These are phyloP conservation scores for Drosophila seguyi DNA, from an alignment of 1,140 invertebrate genomes.

Conservation along the genomic window DNA sequence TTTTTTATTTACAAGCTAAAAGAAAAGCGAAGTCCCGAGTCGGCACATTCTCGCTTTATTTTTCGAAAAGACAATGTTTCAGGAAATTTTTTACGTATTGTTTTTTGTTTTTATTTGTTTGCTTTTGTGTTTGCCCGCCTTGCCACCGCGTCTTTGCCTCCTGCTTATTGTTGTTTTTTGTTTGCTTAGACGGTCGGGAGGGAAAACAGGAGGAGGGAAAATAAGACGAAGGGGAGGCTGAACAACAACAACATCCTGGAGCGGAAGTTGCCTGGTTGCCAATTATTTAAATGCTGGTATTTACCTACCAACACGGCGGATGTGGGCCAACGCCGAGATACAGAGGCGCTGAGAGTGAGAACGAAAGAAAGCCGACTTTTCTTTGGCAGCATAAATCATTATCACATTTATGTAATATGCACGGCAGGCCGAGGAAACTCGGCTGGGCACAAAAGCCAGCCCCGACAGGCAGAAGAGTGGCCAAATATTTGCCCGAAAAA, in stretches of 20 bases:
- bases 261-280: slow-evolving; percentile 75
- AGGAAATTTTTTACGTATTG: too few species aligned
- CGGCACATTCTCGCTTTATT: background rate
- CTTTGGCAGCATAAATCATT: slow-evolving; percentile 74
- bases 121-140: slow-evolving; percentile 57
- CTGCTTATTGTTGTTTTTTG: slow-evolving; percentile 50
- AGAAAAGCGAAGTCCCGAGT: slow-evolving; percentile 1
- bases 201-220: background rate
- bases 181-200: slow-evolving; percentile 61
- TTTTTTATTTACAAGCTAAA: background rate
- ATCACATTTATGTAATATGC: slow-evolving; percentile 81
- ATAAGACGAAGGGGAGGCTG: slow-evolving; percentile 15
- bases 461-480: slow-evolving; percentile 28
- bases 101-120: too few species aligned
- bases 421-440: slow-evolving; percentile 17
- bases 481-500: slow-evolving; percentile 62
- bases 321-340: slow-evolving; percentile 64
- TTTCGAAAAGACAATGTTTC: slow-evolving; percentile 25
- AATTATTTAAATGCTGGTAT: slow-evolving; percentile 84
- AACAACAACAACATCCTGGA: slow-evolving; percentile 50
- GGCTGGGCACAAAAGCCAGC: slow-evolving; percentile 21
- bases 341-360: slow-evolving; percentile 1
- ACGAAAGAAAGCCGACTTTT: slow-evolving; percentile 12
- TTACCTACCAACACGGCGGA: slow-evolving; percentile 75
- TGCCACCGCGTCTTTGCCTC: slow-evolving; percentile 21